phyloP scores from a whole-genome alignment of 2,888 invertebrate species.

The Drosophila cyrtoloma region DNA sequence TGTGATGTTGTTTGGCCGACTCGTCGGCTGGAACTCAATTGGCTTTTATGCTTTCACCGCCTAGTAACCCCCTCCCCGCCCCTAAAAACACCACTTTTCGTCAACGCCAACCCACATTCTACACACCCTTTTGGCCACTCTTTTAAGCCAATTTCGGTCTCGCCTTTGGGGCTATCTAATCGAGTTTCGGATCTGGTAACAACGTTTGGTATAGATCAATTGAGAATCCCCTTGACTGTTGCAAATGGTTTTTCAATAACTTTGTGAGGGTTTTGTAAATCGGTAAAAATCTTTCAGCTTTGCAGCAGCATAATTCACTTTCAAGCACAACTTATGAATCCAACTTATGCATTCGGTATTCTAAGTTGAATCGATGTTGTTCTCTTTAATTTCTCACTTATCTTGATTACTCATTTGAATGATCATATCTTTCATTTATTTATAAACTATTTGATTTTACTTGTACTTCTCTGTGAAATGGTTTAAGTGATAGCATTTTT shows the following conservation, averaged over 20 bases:
- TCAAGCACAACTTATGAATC: not conserved
- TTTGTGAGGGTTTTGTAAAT: not conserved
- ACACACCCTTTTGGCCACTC: not conserved
- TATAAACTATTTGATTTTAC: not conserved
- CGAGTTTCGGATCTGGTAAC: slow-evolving; percentile 30
- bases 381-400: not conserved
- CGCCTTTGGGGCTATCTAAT: slow-evolving; percentile 40
- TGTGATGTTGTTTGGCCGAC: slow-evolving; percentile 39
- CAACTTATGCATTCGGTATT: not conserved
- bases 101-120: not conserved
- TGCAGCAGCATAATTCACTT: not conserved
- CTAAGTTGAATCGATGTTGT: not conserved
- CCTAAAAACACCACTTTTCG: not conserved
- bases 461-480: not conserved
- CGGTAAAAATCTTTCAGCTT: not conserved
- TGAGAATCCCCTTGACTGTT: slow-evolving; percentile 12
- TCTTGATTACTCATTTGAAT: not conserved
- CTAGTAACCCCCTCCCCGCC: too few species aligned
- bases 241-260: not conserved
- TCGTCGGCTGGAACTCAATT: slow-evolving; percentile 44
- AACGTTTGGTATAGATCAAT: slow-evolving; percentile 35
- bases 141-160: slow-evolving; percentile 4
- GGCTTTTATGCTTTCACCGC: slow-evolving; percentile 21
- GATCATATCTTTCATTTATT: not conserved
- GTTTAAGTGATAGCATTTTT: not conserved